Evolutionary conservation across 37 sponge, comb jelly and placozoan genomes (phyloP), one percentile per base, ranked within the genome.

Genomic region (Crambe crambe): DNA sequence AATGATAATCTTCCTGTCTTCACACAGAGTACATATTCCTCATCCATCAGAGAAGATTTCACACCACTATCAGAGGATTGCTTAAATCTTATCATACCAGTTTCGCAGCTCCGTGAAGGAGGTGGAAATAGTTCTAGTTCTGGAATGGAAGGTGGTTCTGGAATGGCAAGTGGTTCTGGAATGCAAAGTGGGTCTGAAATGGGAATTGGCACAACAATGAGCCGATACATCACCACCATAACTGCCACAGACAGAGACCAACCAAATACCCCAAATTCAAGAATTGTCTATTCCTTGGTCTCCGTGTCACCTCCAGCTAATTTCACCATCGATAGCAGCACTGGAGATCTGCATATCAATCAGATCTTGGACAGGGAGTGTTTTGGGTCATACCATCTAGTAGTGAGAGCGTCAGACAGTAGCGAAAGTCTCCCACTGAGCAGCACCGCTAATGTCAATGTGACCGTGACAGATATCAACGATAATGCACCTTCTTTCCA

Each of bases 1-100:
- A 90, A 90, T 51, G 86, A 90, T 59, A 51, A 85, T 0, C 41
- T 82, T 51, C 86, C 91, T 44, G 22, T 68, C n/a, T 74, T 86
- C 21, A 25, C 59, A 40, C 29, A 57, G 1, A 42, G 37, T 30
- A 57, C 26, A 25, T 63, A 71, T 37, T 40, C 30, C 17, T 56
- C 41, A 4, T 38, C 60, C 17, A 47, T 56, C 59, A 18, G 38
- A 32, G 84, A 89, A 59, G 80, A 79, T 62, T 80, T 81, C 54
- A 76, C 87, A 51, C 80, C 80, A 51, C 59, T 84, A 30, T 36
- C 21, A 4, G 60, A 76, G 34, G 36, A n/a, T 3, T 47, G 51
- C 51, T 15, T 47, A 6, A 47, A 47, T 47, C n/a, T n/a, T n/a
- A 42, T 72, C n/a, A 22, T n/a, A 36, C 69, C 25, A 27, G 15